These are phyloP conservation scores for Germaria angustata DNA, from an alignment of 2,888 invertebrate species.

Conservation along the genomic window DNA sequence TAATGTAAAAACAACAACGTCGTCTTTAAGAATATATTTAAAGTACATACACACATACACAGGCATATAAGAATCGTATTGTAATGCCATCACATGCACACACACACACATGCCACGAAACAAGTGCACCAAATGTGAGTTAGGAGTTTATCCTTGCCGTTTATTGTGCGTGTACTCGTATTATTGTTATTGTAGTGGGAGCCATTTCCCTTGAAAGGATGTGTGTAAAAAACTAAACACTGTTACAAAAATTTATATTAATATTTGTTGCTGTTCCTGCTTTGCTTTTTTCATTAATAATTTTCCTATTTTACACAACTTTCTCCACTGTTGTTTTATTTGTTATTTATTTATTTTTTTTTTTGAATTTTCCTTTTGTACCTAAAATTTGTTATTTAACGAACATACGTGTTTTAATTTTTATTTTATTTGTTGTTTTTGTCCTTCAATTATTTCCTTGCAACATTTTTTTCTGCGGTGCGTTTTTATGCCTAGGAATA, in stretches of 20 bases:
- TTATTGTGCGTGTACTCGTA: not conserved
- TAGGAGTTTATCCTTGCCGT: slow-evolving; percentile 23
- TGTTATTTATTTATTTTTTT: no score
- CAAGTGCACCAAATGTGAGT: slow-evolving; percentile 48
- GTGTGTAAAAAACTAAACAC: slow-evolving; percentile 9
- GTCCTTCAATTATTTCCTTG: slow-evolving; percentile 22
- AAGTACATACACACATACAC: slow-evolving; percentile 33
- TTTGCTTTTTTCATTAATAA: slow-evolving; percentile 51
- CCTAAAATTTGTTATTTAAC: slow-evolving; percentile 37
- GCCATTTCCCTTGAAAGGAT: slow-evolving; percentile 45
- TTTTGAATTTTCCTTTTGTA: slow-evolving; percentile 32
- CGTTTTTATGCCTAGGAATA: slow-evolving; percentile 44
- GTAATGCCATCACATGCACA: slow-evolving; percentile 39
- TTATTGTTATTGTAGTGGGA: slow-evolving; percentile 46
- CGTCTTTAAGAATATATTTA: slow-evolving; percentile 43
- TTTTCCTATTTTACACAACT: slow-evolving; percentile 57
- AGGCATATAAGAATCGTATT: slow-evolving; percentile 40
- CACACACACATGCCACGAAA: not conserved
- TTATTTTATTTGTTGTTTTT: not conserved
- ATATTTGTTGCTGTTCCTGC: slow-evolving; percentile 68
- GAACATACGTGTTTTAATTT: slow-evolving; percentile 40
- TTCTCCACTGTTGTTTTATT: not conserved
- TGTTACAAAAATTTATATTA: slow-evolving; percentile 27
- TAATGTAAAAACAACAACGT: slow-evolving; percentile 55
- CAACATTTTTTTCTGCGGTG: slow-evolving; percentile 2